A percentile compares a stretch with the other conserved stretches of the same genome.
phyloP scores from a whole-genome alignment of 2,797 vertebrate genomes.

The Sebastes vulpes region DNA sequence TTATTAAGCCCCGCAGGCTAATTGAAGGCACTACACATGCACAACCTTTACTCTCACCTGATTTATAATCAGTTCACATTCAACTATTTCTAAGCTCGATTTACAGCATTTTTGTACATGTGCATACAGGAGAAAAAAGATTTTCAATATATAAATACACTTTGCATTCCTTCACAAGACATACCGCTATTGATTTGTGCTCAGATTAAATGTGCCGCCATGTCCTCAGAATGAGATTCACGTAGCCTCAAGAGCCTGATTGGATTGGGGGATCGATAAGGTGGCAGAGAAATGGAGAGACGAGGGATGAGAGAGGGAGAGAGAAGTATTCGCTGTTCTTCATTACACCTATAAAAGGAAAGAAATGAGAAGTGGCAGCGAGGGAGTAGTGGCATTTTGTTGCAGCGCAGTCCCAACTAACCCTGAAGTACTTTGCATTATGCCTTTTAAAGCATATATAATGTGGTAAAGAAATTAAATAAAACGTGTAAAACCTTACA shows the following conservation, averaged over 20 bases:
- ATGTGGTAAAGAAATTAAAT: neutral
- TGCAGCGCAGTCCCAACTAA: slow-evolving; percentile 25
- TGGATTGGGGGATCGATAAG: slow-evolving; percentile 75
- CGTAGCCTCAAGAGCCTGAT: slow-evolving; percentile 75
- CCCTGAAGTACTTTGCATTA: slow-evolving; percentile 32
- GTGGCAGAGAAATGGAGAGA: slow-evolving; percentile 71
- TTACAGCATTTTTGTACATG: neutral
- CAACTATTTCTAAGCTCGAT: neutral
- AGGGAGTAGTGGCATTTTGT: slow-evolving; percentile 54
- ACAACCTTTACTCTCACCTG: neutral
- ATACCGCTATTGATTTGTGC: slow-evolving; percentile 58
- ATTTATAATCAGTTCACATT: neutral
- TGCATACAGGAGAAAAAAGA: neutral
- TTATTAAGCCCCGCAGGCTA: neutral
- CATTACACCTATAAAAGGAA: slow-evolving; percentile 79
- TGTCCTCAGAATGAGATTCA: slow-evolving; percentile 80
- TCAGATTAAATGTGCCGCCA: slow-evolving; percentile 75
- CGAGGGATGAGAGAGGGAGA: slow-evolving; percentile 47
- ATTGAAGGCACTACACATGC: neutral
- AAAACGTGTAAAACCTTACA: neutral
- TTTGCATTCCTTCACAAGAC: slow-evolving; percentile 57
- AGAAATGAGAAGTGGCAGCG: slow-evolving; percentile 70
- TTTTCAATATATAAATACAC: slow-evolving; percentile 21
- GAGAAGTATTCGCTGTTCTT: slow-evolving; percentile 70
- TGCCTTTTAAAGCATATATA: neutral